These are phyloP conservation scores for Nannospalax galili DNA, from an alignment of 2,113 vertebrate genomes.

Conservation along the genomic window DNA sequence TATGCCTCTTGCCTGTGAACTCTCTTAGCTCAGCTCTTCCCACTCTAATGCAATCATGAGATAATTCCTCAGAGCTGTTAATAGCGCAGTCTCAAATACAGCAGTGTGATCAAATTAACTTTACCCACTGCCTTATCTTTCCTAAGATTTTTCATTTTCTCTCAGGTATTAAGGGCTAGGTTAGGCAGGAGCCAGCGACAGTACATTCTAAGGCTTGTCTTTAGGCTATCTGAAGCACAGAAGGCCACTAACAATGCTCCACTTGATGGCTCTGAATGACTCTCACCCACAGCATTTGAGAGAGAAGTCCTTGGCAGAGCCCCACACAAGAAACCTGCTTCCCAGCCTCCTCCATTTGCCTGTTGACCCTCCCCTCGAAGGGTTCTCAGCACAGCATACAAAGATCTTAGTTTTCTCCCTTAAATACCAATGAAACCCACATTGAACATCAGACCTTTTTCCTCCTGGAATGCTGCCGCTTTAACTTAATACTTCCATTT, in stretches of 20 bases:
- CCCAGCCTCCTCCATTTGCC: constrained; percentile 69
- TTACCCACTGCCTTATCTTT: neutral
- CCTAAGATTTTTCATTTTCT: constrained; percentile 41
- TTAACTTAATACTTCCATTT: constrained; percentile 7
- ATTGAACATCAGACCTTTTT: neutral
- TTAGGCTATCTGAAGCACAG: constrained; percentile 72
- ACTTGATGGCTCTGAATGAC: constrained; percentile 81
- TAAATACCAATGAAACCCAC: constrained; percentile 55
- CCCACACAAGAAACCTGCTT: constrained; percentile 77
- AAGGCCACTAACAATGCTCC: constrained; percentile 79
- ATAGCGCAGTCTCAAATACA: neutral
- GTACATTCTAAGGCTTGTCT: constrained; percentile 64
- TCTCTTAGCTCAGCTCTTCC: neutral
- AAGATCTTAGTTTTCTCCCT: constrained; percentile 65
- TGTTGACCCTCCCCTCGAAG: constrained; percentile 53
- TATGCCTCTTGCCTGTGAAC: constrained; percentile 32
- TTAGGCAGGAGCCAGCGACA: constrained; percentile 52
- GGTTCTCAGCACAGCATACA: constrained; percentile 25
- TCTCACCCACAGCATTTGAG: constrained; percentile 82
- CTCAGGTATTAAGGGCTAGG: neutral
- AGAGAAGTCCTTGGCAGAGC: constrained; percentile 72
- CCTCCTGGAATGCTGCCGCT: neutral
- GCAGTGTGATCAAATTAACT: neutral
- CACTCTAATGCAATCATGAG: neutral
- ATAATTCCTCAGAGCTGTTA: constrained; percentile 14